Conservation (phyloP, 2,888 invertebrate genomes). For the Cremastobaeus sp. region DNA sequence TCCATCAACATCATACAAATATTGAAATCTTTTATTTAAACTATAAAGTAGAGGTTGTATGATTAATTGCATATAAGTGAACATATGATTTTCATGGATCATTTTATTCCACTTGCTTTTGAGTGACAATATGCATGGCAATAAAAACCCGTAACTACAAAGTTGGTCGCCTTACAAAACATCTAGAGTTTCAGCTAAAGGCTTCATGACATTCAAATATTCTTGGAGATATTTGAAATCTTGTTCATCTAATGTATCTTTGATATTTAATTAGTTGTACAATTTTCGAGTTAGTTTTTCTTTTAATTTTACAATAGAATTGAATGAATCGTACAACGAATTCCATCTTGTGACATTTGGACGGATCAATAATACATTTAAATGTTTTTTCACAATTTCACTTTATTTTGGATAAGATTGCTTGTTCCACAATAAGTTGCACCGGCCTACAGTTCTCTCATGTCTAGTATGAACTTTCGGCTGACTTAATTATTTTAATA, state of each 20-base stretch:
- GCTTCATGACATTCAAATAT: background rate
- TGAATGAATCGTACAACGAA: background rate
- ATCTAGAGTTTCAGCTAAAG: conserved; percentile 1
- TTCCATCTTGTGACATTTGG: background rate
- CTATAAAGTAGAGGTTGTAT: too few relatives aligned
- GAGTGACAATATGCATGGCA: background rate
- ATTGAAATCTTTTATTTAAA: conserved; percentile 4
- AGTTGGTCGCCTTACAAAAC: background rate
- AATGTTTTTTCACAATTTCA: conserved; percentile 2
- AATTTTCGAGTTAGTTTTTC: background rate
- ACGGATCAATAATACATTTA: background rate
- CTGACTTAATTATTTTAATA: too few relatives aligned
- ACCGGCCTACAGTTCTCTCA: background rate
- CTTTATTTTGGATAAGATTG: background rate
- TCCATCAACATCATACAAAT: conserved; percentile 13
- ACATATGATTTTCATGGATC: background rate
- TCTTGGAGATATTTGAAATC: background rate
- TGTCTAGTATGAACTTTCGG: too few relatives aligned
- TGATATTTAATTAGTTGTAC: background rate
- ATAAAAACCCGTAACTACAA: conserved; percentile 1
- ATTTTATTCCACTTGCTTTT: background rate
- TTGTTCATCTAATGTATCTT: background rate
- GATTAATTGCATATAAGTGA: background rate
- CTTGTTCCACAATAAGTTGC: conserved; percentile 7
- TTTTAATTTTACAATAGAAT: background rate